These are phyloP conservation scores for Furnarius figulus DNA, from an alignment of 2,113 vertebrate genomes.

Conservation along the genomic window DNA sequence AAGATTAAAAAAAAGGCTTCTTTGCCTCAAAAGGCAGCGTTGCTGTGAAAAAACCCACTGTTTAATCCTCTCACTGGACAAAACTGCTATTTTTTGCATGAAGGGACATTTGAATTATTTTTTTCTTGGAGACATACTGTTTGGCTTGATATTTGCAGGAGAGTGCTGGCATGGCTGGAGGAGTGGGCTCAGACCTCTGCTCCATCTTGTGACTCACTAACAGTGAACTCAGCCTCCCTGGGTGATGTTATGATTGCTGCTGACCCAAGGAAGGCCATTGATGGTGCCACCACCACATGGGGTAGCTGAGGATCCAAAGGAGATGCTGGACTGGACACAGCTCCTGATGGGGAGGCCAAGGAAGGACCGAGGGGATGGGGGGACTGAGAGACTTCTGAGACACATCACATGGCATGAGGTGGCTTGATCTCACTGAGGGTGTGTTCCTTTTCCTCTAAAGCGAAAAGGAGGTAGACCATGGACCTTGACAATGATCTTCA, in stretches of 20 bases:
- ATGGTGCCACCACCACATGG: not conserved
- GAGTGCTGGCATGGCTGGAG: not conserved
- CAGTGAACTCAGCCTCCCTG: fast-evolving
- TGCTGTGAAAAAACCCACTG: not conserved
- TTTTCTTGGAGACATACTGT: not conserved
- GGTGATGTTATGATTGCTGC: not conserved
- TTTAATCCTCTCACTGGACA: not conserved
- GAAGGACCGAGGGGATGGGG: not conserved
- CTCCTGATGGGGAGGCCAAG: not conserved
- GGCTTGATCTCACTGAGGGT: not conserved
- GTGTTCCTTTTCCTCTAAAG: not conserved
- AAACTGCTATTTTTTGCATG: not conserved
- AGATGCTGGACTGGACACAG: not conserved
- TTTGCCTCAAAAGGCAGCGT: not conserved
- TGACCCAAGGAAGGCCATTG: not conserved
- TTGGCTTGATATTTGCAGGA: not conserved
- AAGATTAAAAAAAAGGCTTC: not conserved
- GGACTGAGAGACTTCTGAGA: not conserved
- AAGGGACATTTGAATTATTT: not conserved
- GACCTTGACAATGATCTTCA: not conserved
- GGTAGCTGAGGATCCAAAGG: not conserved
- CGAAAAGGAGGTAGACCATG: not conserved
- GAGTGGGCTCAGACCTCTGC: not conserved
- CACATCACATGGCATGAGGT: not conserved
- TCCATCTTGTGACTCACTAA: not conserved